Percentiles rank a stretch among this genome's conserved stretches.
Conservation (phyloP, 1,140 invertebrate genomes). For the Micrasema longulum region DNA sequence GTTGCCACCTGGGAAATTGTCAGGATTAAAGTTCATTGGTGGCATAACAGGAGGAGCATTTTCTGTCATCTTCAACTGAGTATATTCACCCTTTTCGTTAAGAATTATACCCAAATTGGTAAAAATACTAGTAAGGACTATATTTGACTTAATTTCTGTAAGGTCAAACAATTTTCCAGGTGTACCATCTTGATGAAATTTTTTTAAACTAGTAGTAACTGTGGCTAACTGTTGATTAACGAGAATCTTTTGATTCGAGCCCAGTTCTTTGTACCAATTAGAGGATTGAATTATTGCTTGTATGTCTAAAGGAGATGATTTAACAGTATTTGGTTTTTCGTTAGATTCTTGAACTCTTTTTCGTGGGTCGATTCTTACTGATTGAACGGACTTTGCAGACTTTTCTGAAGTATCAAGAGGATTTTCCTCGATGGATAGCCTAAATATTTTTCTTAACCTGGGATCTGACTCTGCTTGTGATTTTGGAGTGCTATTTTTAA, state of each 20-base stretch:
- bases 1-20: slow-evolving; percentile 56
- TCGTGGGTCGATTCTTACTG: slow-evolving; percentile 67
- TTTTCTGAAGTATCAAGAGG: slow-evolving; percentile 67
- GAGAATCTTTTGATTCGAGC: slow-evolving; percentile 75
- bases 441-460: slow-evolving; percentile 78
- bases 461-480: slow-evolving; percentile 79
- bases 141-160: slow-evolving; percentile 66
- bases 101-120: slow-evolving; percentile 68
- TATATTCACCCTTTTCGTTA: slow-evolving; percentile 69
- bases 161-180: slow-evolving; percentile 69
- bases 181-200: slow-evolving; percentile 67
- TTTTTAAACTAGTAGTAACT: slow-evolving; percentile 71
- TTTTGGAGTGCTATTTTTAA: slow-evolving; percentile 77
- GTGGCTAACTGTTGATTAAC: slow-evolving; percentile 74
- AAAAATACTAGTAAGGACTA: slow-evolving; percentile 68
- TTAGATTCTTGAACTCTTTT: slow-evolving; percentile 68
- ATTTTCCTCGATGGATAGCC: slow-evolving; percentile 71
- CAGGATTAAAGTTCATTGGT: slow-evolving; percentile 61
- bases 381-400: slow-evolving; percentile 56
- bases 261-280: slow-evolving; percentile 74
- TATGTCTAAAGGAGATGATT: slow-evolving; percentile 67
- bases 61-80: slow-evolving; percentile 65
- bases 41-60: slow-evolving; percentile 62
- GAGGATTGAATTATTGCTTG: slow-evolving; percentile 72
- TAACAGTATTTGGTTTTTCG: slow-evolving; percentile 54